A percentile compares a stretch with the other conserved stretches of the same genome.
phyloP scores from a whole-genome alignment of 2,797 vertebrate genomes.

The Fringilla coelebs region DNA sequence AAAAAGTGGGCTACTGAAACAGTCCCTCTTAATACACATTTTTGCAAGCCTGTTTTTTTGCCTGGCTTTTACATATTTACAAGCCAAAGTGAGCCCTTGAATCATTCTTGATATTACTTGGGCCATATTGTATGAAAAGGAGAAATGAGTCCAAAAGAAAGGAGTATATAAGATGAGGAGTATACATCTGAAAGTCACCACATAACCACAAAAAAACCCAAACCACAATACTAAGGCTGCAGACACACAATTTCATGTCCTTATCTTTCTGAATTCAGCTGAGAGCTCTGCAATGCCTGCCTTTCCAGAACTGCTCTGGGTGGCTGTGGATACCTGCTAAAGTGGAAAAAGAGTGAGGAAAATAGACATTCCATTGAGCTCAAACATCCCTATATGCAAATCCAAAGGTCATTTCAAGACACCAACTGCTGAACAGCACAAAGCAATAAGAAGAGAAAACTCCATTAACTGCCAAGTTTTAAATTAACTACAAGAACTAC shows the following conservation, averaged over 20 bases:
- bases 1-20: not conserved
- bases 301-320: not conserved
- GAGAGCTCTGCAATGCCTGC: not conserved
- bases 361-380: not conserved
- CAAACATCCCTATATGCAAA: not conserved
- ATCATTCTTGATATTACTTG: not conserved
- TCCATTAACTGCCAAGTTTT: not conserved
- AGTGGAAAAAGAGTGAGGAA: not conserved
- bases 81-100: not conserved
- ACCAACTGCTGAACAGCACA: not conserved
- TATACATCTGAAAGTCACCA: not conserved
- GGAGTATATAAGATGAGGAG: not conserved
- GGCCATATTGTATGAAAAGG: not conserved
- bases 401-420: not conserved
- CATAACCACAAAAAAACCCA: not conserved
- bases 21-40: not conserved
- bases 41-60: not conserved
- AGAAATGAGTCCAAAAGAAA: not conserved
- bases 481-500: not conserved
- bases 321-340: not conserved
- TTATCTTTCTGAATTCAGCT: not conserved
- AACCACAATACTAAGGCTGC: not conserved
- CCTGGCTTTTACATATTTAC: not conserved
- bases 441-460: not conserved
- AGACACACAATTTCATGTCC: rapidly evolving